A percentile compares a stretch with the other conserved stretches of the same genome.
These are phyloP conservation scores for Callipepla californica DNA, from an alignment of 2,113 vertebrate species.

Conservation along the genomic window DNA sequence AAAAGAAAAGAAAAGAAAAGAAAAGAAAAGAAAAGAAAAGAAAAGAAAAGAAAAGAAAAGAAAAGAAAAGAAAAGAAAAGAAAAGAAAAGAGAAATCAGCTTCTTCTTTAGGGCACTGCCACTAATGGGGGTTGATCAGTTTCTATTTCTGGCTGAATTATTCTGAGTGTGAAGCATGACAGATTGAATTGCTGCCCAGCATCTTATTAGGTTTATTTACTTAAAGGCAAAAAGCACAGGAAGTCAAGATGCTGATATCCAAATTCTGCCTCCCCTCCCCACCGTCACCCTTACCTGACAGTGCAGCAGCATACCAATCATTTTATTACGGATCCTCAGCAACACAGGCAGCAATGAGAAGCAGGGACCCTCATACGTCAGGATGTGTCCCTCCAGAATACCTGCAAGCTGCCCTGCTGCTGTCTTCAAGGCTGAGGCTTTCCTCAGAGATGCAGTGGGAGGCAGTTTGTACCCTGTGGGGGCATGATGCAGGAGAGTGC, in stretches of 20 bases:
- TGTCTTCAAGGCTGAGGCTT: neutral
- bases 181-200: slow-evolving; percentile 58
- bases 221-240: slow-evolving; percentile 37
- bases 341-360: neutral
- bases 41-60: neutral
- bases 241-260: slow-evolving; percentile 7
- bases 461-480: fast-evolving
- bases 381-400: fast-evolving
- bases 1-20: neutral
- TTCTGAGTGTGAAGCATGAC: slow-evolving; percentile 54
- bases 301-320: neutral
- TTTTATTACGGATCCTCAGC: neutral
- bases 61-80: neutral
- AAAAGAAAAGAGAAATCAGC: slow-evolving; percentile 2
- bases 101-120: slow-evolving; percentile 47
- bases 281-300: neutral
- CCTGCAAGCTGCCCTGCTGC: neutral
- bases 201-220: slow-evolving; percentile 72
- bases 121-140: slow-evolving; percentile 33
- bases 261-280: neutral
- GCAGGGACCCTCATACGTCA: fast-evolving
- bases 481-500: fast-evolving
- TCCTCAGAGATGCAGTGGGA: fast-evolving
- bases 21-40: neutral
- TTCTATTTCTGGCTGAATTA: slow-evolving; percentile 44